Evolutionary conservation across 2,888 invertebrate genomes (phyloP).

Genomic region (Galerucella nymphaeae): DNA sequence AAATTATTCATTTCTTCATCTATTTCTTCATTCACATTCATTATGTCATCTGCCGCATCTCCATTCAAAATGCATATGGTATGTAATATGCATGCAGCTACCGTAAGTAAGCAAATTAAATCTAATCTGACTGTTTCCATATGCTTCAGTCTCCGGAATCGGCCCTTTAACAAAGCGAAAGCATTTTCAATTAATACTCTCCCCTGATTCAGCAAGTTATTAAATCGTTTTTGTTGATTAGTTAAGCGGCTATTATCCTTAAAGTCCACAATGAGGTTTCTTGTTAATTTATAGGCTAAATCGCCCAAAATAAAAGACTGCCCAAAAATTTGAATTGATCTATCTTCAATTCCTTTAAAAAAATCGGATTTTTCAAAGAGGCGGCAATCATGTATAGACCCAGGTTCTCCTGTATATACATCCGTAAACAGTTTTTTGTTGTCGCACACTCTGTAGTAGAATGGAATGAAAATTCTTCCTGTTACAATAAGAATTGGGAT

Average conservation of each 20-base stretch:
- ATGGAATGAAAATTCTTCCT: slow-evolving; percentile 42
- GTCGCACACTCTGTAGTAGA: slow-evolving; percentile 45
- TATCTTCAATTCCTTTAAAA: slow-evolving; percentile 31
- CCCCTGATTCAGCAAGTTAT: slow-evolving; percentile 38
- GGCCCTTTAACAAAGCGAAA: slow-evolving; percentile 46
- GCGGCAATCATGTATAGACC: slow-evolving; percentile 43
- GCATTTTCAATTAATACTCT: slow-evolving; percentile 47
- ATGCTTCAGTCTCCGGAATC: slow-evolving; percentile 46
- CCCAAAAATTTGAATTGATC: slow-evolving; percentile 31
- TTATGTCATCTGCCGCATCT: slow-evolving; percentile 26
- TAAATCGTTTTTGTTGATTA: slow-evolving; percentile 42
- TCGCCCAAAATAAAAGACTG: slow-evolving; percentile 38
- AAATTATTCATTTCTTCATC: slow-evolving; percentile 11
- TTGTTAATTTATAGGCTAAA: slow-evolving; percentile 39
- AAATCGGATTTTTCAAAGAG: slow-evolving; percentile 43
- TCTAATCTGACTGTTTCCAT: slow-evolving; percentile 44
- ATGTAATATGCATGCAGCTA: slow-evolving; percentile 44
- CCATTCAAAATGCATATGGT: slow-evolving; percentile 45
- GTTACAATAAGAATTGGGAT: slow-evolving; percentile 44
- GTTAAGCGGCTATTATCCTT: slow-evolving; percentile 38
- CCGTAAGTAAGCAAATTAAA: slow-evolving; percentile 41
- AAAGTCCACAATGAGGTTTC: slow-evolving; percentile 37
- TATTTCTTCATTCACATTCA: slow-evolving; percentile 10
- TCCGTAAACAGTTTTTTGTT: slow-evolving; percentile 42
- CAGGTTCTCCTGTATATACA: slow-evolving; percentile 45